phyloP scores from a whole-genome alignment of 2,113 vertebrate species.

The Gnathonemus echidnorhynchus region DNA sequence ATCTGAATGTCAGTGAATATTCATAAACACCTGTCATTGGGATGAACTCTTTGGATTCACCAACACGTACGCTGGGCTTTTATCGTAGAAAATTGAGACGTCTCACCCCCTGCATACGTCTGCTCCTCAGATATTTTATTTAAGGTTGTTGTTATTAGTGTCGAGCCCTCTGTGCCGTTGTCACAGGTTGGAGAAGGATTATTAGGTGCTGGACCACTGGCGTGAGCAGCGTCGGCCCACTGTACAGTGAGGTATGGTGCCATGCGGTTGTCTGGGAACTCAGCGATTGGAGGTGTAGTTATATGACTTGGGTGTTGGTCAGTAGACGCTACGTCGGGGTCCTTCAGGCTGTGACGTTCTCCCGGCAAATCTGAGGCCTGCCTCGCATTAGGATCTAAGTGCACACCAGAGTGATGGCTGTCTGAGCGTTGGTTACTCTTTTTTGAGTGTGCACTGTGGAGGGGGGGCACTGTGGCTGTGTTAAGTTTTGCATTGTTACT shows the following conservation, averaged over 20 bases:
- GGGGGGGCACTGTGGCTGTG: not conserved
- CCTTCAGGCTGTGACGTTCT: not conserved
- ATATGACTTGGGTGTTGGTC: not conserved
- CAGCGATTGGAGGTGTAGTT: not conserved
- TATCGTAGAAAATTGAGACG: not conserved
- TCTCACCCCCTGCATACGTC: not conserved
- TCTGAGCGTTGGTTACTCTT: not conserved
- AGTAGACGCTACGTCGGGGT: not conserved
- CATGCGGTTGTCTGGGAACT: not conserved
- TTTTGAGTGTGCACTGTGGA: not conserved
- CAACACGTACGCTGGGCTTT: not conserved
- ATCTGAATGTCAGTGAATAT: slow-evolving; percentile 7
- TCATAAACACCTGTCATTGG: slow-evolving; percentile 5
- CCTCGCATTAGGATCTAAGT: not conserved
- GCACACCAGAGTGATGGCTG: not conserved
- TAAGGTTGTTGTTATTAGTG: not conserved
- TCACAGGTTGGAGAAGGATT: not conserved
- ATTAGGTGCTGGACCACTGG: not conserved
- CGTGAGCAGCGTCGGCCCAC: not conserved
- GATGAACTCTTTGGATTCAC: not conserved
- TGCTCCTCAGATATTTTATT: not conserved
- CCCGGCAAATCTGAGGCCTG: not conserved
- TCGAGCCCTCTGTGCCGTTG: not conserved
- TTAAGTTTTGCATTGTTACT: not conserved
- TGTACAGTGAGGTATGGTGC: not conserved